Base-by-base conservation (phyloP, 2,888 invertebrate genomes). In the Candidula unifasciata region DNA sequence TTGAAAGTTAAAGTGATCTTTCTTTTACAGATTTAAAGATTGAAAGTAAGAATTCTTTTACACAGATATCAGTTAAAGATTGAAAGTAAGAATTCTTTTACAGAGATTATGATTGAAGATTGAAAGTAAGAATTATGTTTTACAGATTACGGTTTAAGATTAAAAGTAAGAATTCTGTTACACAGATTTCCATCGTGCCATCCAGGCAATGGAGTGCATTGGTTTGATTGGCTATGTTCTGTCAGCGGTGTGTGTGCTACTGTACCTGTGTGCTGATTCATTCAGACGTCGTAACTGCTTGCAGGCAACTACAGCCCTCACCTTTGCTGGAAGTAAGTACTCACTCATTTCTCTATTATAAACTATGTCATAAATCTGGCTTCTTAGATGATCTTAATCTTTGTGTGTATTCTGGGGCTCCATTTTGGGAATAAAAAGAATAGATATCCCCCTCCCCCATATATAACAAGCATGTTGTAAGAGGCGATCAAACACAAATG, bases 171-270 rank as follows among this genome's bases (percentile, higher is more conserved):
- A 21, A n/a, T 27, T 27, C 68, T 33, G 54, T 82, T 21, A 88
- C 89, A 78, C 90, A 92, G 92, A 88, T 30, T 90, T 88, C 86
- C 89, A 89, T 86, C 87, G 87, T 18, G 91, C 90, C 10, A 88
- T 88, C 10, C 91, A 91, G 84, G 90, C 90, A 27, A 88, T 91
- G 86, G 91, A 91, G 82, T 89, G 89, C 80, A 83, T 92, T 2
- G 92, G 91, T 13, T 85, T 92, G 73, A 90, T 91, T 74, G 88
- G 87, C 52, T 80, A 89, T 44, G 64, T 88, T n/a, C 21, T 91
- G 35, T 89, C 90, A 3, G 57, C 90, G 13, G 54, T 92, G 10
- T 82, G 89, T 13, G 85, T 90, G 13, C 37, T 91, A 33, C 87
- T 92, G 80, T 90, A 90, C 83, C 86, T 90, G 73, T 90, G 89